Base-by-base conservation (phyloP, 2,888 invertebrate genomes). In the Noctua janthe region DNA sequence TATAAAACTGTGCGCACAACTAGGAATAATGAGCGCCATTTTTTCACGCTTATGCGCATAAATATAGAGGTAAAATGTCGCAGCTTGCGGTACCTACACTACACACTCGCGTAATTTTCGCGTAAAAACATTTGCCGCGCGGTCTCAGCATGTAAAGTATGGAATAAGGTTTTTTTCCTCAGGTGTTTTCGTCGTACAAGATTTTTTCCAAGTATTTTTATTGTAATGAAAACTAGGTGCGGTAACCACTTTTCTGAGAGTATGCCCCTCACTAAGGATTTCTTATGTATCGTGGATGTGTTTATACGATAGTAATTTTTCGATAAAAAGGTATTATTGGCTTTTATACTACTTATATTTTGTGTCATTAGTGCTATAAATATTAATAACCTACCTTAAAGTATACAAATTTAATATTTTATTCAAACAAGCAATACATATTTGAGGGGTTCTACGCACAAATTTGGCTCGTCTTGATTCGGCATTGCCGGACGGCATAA, bases 21-120 rank as follows among this genome's bases (percentile, higher is more conserved):
- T 85, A 87, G 80, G 76, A 88, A 88, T 88, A 88, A 88, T 88
- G 87, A 81, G 74, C 23, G 74, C 66, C 87, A 85, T 88, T 87
- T 88, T 83, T 88, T 87, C 74, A 78, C 80, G 82, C 89, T 88
- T 87, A 80, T 83, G 87, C 81, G 81, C 81, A 88, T 88, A 88
- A 87, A 88, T 88, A 88, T 85, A 80, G 78, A 79, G 74, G 83
- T 80, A 77, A 87, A 88, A 80, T 78, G 84, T 77, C 83, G 81
- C 80, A 75, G 83, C 69, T 81, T 83, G 70, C 39, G 87, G 84
- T 78, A 78, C 43, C 73, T 71, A 71, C 47, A 29, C 69, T 47
- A n/a, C 47, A 47, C 11, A 47, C 54, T 23, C 59, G 73, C 73
- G 83, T 80, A 80, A 83, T 85, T 43, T 86, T 83, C 84, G 59